Conservation (phyloP, 1,140 invertebrate genomes). For the Drosophila prosaltans region DNA sequence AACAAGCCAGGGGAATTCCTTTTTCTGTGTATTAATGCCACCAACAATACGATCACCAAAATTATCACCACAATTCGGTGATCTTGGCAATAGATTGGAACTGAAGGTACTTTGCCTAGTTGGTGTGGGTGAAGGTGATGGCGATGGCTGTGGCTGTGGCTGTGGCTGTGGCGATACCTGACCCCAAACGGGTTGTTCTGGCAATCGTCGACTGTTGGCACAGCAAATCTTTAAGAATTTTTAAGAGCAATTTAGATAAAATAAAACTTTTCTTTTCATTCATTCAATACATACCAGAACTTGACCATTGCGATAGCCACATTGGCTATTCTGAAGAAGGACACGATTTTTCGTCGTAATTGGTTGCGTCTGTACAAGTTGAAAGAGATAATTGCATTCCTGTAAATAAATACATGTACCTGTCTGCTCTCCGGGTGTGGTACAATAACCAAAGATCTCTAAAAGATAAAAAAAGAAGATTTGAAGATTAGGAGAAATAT, state of each 20-base stretch:
- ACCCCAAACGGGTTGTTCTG: constrained; percentile 39
- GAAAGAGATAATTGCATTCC: constrained; percentile 52
- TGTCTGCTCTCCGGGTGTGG: constrained; percentile 44
- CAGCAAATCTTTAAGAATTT: constrained; percentile 57
- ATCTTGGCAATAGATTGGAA: constrained; percentile 47
- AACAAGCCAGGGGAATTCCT: constrained; percentile 89
- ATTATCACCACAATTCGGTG: constrained; percentile 75
- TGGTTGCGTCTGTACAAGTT: constrained; percentile 31
- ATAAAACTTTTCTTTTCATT: not conserved
- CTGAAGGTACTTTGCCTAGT: not conserved
- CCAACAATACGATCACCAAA: constrained; percentile 85
- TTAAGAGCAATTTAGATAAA: not conserved
- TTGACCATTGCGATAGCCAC: constrained; percentile 54
- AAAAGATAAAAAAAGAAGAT: constrained; percentile 4
- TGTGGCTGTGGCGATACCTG: constrained; percentile 4
- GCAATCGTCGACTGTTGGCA: constrained; percentile 40
- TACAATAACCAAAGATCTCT: constrained; percentile 65
- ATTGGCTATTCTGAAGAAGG: constrained; percentile 54
- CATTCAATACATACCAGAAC: constrained; percentile 52
- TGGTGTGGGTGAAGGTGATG: not conserved
- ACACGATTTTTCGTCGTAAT: constrained; percentile 31
- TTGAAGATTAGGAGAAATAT: not conserved
- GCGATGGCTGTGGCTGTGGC: constrained; percentile 9
- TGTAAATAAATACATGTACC: constrained; percentile 58
- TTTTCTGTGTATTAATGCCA: constrained; percentile 85